Evolutionary conservation across 2,888 invertebrate species (phyloP), one percentile per base, ranked within the genome.

Genomic region (Orthosia cruda): DNA sequence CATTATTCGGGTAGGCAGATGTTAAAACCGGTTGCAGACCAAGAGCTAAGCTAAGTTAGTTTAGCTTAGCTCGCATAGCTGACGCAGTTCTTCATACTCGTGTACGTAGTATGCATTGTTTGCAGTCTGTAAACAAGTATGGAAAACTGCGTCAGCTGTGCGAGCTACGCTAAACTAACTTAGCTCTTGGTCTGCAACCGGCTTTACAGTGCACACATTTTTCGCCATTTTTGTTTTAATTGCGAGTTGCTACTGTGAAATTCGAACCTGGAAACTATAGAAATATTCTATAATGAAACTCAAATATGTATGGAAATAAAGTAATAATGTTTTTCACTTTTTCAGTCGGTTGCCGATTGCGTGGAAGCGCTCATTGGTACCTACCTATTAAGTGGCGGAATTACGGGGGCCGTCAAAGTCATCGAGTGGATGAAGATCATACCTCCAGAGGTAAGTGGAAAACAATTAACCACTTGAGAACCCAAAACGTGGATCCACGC

Each of bases 361-460:
- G 98, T 99, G 3, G 99, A 99, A 94, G 98, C 99, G 0, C 93
- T 99, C 4, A 97, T 99, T 67, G 99, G 99, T 0, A 94, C 95
- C 0, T 96, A 97, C 76, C 88, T 97, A 1, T 84, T 95, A 11
- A 92, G 92, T 73, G 95, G 95, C 1, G 97, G 97, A 0, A 87
- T 96, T 0, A 32, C 88, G 15, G 93, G 90, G 0, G 96, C 93
- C 0, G 95, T 98, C 11, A 96, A 96, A 65, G 90, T 98, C 64
- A 88, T 98, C 59, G 97, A 97, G 77, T 98, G 97, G 97, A 95
- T 99, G 77, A 97, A 96, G 20, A 94, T 98, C 63, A 92, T 98
- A 55, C 97, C 97, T 0, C 86, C 93, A 9, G 86, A 95, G 86
- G 92, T 96, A 77, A 76, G 70, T 69, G 7, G 5, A 13, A 45